phyloP scores from a whole-genome alignment of 2,888 invertebrate genomes.

The Andrena haemorrhoa region DNA sequence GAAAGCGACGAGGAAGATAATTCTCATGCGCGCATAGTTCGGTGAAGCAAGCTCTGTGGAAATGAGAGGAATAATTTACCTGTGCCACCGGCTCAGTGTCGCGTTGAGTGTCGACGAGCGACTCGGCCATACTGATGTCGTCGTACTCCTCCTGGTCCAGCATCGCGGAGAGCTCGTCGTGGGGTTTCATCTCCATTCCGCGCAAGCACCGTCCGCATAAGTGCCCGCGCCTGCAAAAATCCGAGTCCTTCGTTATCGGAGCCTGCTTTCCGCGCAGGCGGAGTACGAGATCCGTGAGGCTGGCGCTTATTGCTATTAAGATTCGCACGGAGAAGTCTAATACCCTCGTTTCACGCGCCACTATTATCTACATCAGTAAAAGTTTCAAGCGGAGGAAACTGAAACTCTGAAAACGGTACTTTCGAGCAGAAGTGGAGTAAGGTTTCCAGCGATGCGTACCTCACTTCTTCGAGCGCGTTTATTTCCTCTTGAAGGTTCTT shows the following conservation, averaged over 20 bases:
- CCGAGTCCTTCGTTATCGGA: neutral
- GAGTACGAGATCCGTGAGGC: no score
- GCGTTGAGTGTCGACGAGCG: slow-evolving; percentile 76
- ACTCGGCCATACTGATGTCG: slow-evolving; percentile 88
- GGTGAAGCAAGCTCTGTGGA: neutral
- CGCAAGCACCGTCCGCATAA: slow-evolving; percentile 93
- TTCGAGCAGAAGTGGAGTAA: no score
- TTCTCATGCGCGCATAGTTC: slow-evolving; percentile 35
- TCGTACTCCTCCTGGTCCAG: slow-evolving; percentile 91
- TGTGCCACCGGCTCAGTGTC: slow-evolving; percentile 75
- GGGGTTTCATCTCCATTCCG: slow-evolving; percentile 86
- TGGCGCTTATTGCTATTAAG: no score
- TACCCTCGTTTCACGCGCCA: no score
- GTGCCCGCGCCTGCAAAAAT: slow-evolving; percentile 90
- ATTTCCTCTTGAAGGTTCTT: slow-evolving; percentile 94
- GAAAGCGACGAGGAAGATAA: slow-evolving; percentile 7
- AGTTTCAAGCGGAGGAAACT: no score
- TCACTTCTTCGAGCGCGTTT: slow-evolving; percentile 93
- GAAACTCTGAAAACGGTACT: neutral
- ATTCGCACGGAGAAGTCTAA: no score
- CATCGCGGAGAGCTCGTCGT: slow-evolving; percentile 89
- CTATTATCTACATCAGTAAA: no score
- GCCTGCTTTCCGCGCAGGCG: no score
- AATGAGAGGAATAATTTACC: slow-evolving; percentile 69
- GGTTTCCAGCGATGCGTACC: slow-evolving; percentile 84